A percentile compares a stretch with the other conserved stretches of the same genome.
phyloP scores from a whole-genome alignment of 2,797 vertebrate genomes.

The Malacoraja senta region DNA sequence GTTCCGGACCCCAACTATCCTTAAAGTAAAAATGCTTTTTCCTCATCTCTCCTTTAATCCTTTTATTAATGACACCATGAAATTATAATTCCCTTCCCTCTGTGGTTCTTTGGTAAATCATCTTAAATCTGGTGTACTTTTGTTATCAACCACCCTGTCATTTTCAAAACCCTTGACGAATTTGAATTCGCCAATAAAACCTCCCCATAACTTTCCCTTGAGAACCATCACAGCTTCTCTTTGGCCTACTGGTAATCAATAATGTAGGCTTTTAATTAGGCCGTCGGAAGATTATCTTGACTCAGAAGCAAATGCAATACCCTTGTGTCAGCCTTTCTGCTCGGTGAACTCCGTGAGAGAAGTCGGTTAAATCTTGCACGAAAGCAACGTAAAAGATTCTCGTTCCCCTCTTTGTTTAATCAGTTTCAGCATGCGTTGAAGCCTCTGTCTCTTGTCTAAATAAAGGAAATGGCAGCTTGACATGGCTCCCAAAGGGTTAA shows the following conservation, averaged over 20 bases:
- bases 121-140: background rate
- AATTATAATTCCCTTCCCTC: background rate
- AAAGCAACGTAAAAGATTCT: conserved; percentile 4
- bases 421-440: background rate
- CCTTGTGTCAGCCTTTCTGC: background rate
- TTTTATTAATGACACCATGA: too few relatives aligned
- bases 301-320: background rate
- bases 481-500: conserved; percentile 28
- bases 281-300: background rate
- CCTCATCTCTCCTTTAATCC: too few relatives aligned
- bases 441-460: background rate
- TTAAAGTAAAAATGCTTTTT: too few relatives aligned
- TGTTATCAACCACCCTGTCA: too few relatives aligned
- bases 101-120: background rate
- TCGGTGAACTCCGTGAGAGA: background rate
- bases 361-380: background rate
- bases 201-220: background rate
- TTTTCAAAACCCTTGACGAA: background rate
- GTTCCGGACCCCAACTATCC: too few relatives aligned
- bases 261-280: background rate
- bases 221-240: background rate
- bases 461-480: conserved; percentile 20
- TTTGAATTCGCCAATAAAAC: background rate
- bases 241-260: background rate
- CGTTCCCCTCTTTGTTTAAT: background rate